phyloP scores from a whole-genome alignment of 2,797 vertebrate genomes.

The Borostomias antarcticus region DNA sequence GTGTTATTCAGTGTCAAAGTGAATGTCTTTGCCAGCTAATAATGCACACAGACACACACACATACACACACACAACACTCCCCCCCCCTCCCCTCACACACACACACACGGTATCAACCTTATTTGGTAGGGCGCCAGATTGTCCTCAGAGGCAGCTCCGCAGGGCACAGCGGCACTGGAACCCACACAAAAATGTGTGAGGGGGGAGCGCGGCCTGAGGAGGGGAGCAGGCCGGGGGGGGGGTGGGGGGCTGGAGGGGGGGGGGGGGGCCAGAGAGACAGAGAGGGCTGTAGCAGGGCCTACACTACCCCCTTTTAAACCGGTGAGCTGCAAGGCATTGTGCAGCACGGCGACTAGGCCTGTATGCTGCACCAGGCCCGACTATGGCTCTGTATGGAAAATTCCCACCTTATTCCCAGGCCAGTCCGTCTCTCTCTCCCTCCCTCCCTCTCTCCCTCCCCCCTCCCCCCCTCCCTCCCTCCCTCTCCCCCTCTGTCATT shows the following conservation, averaged over 20 bases:
- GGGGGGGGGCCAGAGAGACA: not conserved
- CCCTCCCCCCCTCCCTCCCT: not conserved
- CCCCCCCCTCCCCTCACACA: not conserved
- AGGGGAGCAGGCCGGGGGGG: not conserved
- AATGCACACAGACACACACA: constrained; percentile 6
- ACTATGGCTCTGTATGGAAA: constrained; percentile 58
- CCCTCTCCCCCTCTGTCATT: not conserved
- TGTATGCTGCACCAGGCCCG: not conserved
- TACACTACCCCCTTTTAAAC: constrained; percentile 53
- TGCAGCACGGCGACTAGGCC: constrained; percentile 32
- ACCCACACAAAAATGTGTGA: constrained; percentile 49
- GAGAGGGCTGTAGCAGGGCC: constrained; percentile 40
- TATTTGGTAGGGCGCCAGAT: constrained; percentile 62
- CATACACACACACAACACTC: constrained; percentile 12
- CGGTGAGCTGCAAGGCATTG: constrained; percentile 35
- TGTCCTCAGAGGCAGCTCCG: constrained; percentile 55
- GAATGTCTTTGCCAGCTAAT: constrained; percentile 29
- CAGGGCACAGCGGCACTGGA: constrained; percentile 52
- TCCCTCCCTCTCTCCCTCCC: not conserved
- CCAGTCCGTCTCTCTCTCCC: not conserved
- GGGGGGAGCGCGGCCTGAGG: constrained; percentile 18
- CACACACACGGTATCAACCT: constrained; percentile 37
- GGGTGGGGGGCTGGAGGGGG: constrained; percentile 6
- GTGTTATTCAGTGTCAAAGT: constrained; percentile 30
- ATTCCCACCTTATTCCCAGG: constrained; percentile 42